phyloP scores from a whole-genome alignment of 1,140 invertebrate genomes.

The Drosophila truncata region DNA sequence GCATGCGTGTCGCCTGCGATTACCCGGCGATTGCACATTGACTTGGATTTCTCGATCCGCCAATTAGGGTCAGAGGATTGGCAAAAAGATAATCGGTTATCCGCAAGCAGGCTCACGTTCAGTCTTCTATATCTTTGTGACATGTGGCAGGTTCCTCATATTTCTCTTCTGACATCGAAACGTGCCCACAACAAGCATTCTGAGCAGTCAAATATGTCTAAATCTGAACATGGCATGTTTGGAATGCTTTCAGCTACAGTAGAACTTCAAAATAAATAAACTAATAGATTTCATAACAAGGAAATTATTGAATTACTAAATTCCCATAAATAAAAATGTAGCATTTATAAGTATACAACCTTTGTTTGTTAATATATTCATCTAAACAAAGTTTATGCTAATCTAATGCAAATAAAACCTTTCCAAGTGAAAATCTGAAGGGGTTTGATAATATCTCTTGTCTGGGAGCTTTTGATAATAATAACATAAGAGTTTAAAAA shows the following conservation, averaged over 20 bases:
- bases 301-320: neutral
- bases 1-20: conserved; percentile 62
- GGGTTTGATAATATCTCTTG: conserved; percentile 8
- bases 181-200: conserved; percentile 55
- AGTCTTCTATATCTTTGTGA: neutral
- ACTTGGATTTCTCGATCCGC: conserved; percentile 55
- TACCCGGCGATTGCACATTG: conserved; percentile 57
- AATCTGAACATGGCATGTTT: conserved; percentile 2
- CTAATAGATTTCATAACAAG: neutral
- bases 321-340: neutral
- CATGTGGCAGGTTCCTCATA: conserved; percentile 1
- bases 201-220: conserved; percentile 21
- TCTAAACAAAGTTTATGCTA: conserved; percentile 4
- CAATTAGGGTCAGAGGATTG: conserved; percentile 73
- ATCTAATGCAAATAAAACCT: conserved; percentile 2
- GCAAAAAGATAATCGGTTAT: conserved; percentile 12
- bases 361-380: conserved; percentile 4
- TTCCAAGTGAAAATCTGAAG: conserved; percentile 13
- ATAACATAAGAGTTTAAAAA: neutral
- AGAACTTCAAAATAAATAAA: neutral
- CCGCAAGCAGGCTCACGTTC: conserved; percentile 1
- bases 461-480: neutral
- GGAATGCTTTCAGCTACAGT: neutral
- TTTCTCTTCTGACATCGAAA: neutral
- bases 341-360: neutral